Evolutionary conservation across 2,113 vertebrate species (phyloP).

Genomic region (Heterocephalus glaber): DNA sequence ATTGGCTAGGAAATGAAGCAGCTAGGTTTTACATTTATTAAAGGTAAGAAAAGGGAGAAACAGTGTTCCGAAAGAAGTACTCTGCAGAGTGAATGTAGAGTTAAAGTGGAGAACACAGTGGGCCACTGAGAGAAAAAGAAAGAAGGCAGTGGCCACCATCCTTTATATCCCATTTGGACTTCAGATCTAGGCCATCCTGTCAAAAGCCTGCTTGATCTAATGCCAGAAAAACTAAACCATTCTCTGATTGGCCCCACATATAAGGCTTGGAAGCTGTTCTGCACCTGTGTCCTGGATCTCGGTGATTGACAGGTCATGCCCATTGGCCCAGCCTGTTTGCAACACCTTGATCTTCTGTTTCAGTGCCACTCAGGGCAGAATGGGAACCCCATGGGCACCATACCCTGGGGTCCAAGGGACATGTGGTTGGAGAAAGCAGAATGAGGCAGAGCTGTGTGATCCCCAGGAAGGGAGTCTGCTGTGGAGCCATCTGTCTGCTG

Average conservation of each 20-base stretch:
- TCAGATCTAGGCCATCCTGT: neutral
- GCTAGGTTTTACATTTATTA: neutral
- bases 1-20: neutral
- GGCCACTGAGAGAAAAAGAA: neutral
- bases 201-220: neutral
- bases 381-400: neutral
- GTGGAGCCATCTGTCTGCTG: neutral
- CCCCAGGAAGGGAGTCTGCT: neutral
- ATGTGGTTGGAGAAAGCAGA: neutral
- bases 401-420: neutral
- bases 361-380: neutral
- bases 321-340: neutral
- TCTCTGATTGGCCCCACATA: neutral
- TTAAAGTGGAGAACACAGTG: neutral
- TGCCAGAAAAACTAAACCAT: neutral
- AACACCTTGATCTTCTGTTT: neutral
- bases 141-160: neutral
- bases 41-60: neutral
- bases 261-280: neutral
- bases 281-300: neutral
- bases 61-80: neutral
- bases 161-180: neutral
- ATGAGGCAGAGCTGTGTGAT: neutral
- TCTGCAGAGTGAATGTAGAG: neutral
- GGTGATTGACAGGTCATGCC: neutral